Evolutionary conservation across 1,140 invertebrate species (phyloP), one percentile per base, ranked within the genome.

Genomic region (Bicyclus anynana): DNA sequence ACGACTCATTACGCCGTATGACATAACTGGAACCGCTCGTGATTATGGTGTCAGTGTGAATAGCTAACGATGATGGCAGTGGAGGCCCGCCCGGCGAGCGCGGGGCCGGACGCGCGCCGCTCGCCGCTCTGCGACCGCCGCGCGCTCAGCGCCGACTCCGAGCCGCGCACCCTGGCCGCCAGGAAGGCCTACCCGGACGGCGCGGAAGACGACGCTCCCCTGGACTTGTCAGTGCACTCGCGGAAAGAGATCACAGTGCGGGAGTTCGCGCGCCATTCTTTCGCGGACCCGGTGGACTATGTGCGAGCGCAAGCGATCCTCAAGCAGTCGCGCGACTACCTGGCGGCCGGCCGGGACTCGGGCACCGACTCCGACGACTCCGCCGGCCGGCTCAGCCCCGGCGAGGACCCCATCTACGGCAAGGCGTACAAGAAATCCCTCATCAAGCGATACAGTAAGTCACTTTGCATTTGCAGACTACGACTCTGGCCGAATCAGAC

Each of bases 361-460:
- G 93, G 91, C 56, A 92, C 93, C 1, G 94, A 95, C 61, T 94
- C 93, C 40, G 94, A 94, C 69, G 94, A 95, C 77, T 94, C 94
- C 12, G 93, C 92, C 65, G 91, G 91, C 67, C 80, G 89, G 48
- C 86, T 91, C 69, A 89, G 89, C 74, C 88, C 91, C 67, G 82
- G 87, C 63, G 76, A 89, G 42, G 91, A 90, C 51, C 89, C 89
- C 53, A 82, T 90, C 14, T 89, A 92, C 62, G 92, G 92, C 53
- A 95, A 95, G 75, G 94, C 95, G 16, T 96, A 96, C 90, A 96
- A 96, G 90, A 96, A 96, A 86, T 95, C 93, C 76, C 91, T 96
- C 68, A 96, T 96, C 91, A 94, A 94, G 89, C 91, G 95, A 92
- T 96, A 95, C 90, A 93, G 95, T 96, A 94, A 96, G 95, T 95